Evolutionary conservation across 2,888 invertebrate species (phyloP).

Genomic region (Microchrysa polita): DNA sequence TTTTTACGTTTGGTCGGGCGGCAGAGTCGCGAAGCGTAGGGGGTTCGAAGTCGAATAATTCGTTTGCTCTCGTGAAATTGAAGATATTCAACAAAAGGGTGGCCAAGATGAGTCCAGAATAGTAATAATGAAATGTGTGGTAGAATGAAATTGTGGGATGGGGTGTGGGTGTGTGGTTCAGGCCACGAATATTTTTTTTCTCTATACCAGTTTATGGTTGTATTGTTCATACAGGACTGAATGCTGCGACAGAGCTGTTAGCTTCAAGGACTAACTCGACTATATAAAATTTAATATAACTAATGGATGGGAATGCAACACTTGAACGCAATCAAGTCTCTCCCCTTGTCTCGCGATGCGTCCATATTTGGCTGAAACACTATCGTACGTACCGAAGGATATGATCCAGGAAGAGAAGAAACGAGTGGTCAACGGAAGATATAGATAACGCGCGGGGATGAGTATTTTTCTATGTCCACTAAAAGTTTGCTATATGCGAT

Average conservation of each 20-base stretch:
- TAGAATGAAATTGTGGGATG: conserved; percentile 6
- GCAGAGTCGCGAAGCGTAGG: not conserved
- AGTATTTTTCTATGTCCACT: conserved; percentile 41
- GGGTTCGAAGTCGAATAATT: conserved; percentile 19
- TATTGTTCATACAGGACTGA: conserved; percentile 22
- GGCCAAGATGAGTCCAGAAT: conserved; percentile 42
- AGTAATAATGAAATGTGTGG: conserved; percentile 45
- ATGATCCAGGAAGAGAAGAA: conserved; percentile 29
- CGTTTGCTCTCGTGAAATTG: conserved; percentile 38
- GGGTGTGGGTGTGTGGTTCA: conserved; percentile 3
- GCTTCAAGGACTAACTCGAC: conserved; percentile 12
- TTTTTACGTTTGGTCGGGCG: not conserved
- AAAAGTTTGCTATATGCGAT: conserved; percentile 41
- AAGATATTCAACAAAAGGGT: conserved; percentile 42
- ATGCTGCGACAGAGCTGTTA: conserved; percentile 4
- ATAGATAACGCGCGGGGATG: conserved; percentile 21
- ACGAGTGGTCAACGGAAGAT: conserved; percentile 23
- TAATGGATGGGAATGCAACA: conserved; percentile 48
- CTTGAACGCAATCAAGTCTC: conserved; percentile 43
- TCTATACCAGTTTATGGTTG: conserved; percentile 3
- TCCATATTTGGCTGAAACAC: too few species aligned
- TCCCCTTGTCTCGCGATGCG: not conserved
- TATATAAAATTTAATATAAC: conserved; percentile 46
- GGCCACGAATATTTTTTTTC: conserved; percentile 11
- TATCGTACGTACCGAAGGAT: too few species aligned